Conservation (phyloP, 2,113 vertebrate genomes). For the Balaenoptera acutorostrata region DNA sequence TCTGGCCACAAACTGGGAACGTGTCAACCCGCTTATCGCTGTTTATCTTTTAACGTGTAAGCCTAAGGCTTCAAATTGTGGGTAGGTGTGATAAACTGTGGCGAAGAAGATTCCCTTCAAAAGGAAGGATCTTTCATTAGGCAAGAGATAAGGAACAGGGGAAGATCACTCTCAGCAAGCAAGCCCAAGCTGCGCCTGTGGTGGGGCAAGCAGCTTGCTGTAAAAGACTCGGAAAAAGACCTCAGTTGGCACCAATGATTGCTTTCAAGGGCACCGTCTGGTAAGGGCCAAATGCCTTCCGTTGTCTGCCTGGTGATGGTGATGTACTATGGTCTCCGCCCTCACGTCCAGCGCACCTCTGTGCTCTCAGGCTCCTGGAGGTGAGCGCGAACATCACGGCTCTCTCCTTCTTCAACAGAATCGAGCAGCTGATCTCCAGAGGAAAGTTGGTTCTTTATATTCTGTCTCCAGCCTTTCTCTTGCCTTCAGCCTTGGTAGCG, state of each 20-base stretch:
- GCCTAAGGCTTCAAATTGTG: neutral
- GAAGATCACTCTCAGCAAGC: neutral
- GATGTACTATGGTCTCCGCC: rapidly evolving
- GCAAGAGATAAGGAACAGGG: neutral
- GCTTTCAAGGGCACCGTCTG: neutral
- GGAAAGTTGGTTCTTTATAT: neutral
- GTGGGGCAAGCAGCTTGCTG: neutral
- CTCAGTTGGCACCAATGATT: rapidly evolving
- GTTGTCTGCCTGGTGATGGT: neutral
- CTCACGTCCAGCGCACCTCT: neutral
- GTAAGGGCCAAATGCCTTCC: neutral
- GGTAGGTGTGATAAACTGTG: neutral
- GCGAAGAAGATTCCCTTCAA: neutral
- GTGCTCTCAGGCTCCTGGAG: neutral
- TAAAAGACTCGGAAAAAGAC: neutral
- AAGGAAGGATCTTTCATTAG: neutral
- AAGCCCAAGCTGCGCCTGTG: neutral
- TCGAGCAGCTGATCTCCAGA: neutral
- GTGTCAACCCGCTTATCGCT: rapidly evolving
- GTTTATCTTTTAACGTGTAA: neutral
- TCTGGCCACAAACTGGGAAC: neutral
- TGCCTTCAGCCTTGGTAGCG: neutral
- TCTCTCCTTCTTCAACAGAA: neutral
- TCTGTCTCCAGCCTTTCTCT: neutral
- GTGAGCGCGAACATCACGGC: rapidly evolving